Conservation (phyloP, 2,113 vertebrate genomes). For the Motacilla tschutschensis region DNA sequence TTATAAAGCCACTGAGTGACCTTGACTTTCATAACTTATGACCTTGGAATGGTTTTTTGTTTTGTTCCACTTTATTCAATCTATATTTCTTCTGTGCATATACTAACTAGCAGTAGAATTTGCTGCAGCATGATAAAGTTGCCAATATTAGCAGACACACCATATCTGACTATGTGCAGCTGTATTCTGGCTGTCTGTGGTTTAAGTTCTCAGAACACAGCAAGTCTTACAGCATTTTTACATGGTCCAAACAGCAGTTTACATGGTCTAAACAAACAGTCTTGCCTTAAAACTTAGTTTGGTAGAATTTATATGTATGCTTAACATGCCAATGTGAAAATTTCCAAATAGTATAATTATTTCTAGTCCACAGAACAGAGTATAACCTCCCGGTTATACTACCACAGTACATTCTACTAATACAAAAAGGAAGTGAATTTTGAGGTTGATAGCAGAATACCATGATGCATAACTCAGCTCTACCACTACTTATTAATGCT, state of each 20-base stretch:
- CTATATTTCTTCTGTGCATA: background rate
- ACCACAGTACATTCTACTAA: background rate
- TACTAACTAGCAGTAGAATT: slow-evolving; percentile 13
- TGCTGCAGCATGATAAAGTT: slow-evolving; percentile 34
- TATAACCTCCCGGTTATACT: background rate
- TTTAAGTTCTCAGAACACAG: slow-evolving; percentile 73
- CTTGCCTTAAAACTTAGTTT: slow-evolving; percentile 47
- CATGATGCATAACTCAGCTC: background rate
- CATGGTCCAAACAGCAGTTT: slow-evolving; percentile 42
- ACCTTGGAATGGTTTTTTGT: background rate
- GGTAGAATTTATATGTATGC: slow-evolving; percentile 35
- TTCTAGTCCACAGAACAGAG: background rate
- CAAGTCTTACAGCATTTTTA: slow-evolving; percentile 56
- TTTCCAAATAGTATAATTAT: slow-evolving; percentile 17
- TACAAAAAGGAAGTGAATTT: background rate
- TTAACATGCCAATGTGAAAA: slow-evolving; percentile 39
- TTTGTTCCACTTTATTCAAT: background rate
- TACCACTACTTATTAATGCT: background rate
- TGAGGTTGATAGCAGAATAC: background rate
- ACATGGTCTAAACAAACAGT: slow-evolving; percentile 41
- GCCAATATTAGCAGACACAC: slow-evolving; percentile 44
- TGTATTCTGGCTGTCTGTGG: slow-evolving; percentile 70
- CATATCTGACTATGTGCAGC: slow-evolving; percentile 66
- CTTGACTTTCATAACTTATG: background rate
- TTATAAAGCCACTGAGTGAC: background rate